These are phyloP conservation scores for Dicerorhinus sumatrensis DNA, from an alignment of 2,113 vertebrate species.

Conservation along the genomic window DNA sequence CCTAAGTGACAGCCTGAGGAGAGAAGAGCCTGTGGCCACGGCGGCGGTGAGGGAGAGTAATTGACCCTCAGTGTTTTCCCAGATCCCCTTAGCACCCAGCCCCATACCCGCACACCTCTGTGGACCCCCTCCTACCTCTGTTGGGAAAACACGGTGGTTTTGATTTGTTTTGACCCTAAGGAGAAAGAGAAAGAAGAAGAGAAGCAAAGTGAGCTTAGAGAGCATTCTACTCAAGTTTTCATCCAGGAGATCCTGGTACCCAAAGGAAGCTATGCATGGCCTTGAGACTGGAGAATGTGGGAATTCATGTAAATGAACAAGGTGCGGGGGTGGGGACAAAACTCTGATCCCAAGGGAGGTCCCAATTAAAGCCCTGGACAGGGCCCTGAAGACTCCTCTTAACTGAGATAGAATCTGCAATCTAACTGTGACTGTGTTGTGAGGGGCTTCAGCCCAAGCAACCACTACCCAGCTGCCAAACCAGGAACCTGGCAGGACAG, in stretches of 20 bases:
- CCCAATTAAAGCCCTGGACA: not conserved
- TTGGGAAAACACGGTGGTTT: not conserved
- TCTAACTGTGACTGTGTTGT: not conserved
- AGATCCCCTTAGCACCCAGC: not conserved
- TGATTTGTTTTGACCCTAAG: not conserved
- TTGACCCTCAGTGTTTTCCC: not conserved
- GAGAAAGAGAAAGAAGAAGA: not conserved
- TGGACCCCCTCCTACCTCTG: not conserved
- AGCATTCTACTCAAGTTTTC: not conserved
- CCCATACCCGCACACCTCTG: not conserved
- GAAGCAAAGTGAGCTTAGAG: not conserved
- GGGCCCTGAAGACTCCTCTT: not conserved
- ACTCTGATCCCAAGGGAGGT: rapidly evolving
- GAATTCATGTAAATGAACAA: not conserved
- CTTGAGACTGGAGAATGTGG: not conserved
- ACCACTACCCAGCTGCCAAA: not conserved
- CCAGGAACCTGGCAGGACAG: not conserved
- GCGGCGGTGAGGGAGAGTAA: not conserved
- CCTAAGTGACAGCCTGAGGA: not conserved
- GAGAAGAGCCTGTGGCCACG: not conserved
- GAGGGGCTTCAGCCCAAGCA: not conserved
- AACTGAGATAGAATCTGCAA: not conserved
- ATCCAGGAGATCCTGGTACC: not conserved
- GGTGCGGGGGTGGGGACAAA: not conserved
- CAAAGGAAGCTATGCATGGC: not conserved